Evolutionary conservation across 2,888 invertebrate genomes (phyloP), one percentile per base, ranked within the genome.

Genomic region (Plebejus anna): DNA sequence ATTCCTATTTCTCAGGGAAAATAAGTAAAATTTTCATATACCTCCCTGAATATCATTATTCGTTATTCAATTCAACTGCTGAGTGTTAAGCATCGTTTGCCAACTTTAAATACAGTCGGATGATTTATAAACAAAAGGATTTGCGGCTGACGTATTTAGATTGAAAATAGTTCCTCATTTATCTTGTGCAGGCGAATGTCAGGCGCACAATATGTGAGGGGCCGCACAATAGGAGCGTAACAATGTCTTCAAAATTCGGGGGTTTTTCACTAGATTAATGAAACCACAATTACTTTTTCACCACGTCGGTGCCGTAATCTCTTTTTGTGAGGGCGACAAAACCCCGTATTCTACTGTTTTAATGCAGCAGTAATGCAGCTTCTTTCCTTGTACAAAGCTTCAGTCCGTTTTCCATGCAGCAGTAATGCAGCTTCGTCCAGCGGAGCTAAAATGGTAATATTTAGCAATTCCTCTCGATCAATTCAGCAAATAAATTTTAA

Each of bases 111-210:
- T 11, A 73, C 5, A 32, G 28, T 55, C 32, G 32, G 1, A 28
- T 13, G 66, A 66, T 66, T 55, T 66, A 13, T 32, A 66, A 75
- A 75, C 51, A 73, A 28, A 76, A 75, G 76, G 78, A 76, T 77
- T 77, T 78, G 78, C 80, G 81, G 84, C 82, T 85, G 83, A 86
- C 80, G 81, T 81, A 81, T 83, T 84, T 70, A 79, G 82, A 84
- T 85, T 85, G 86, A 89, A 87, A 87, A 87, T 90, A 90, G 90
- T 90, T 83, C 82, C 84, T 86, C 91, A 91, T 92, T 92, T 90
- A 90, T 92, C 90, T 90, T 86, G 83, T 83, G 83, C 82, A 84
- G 84, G 85, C 80, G 78, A 83, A 83, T 84, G 90, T 91, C 92
- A 90, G 82, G 81, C 82, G 82, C 82, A 90, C 90, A 91, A 91